Evolutionary conservation across 2,888 invertebrate genomes (phyloP).

Genomic region (Luperina testacea): DNA sequence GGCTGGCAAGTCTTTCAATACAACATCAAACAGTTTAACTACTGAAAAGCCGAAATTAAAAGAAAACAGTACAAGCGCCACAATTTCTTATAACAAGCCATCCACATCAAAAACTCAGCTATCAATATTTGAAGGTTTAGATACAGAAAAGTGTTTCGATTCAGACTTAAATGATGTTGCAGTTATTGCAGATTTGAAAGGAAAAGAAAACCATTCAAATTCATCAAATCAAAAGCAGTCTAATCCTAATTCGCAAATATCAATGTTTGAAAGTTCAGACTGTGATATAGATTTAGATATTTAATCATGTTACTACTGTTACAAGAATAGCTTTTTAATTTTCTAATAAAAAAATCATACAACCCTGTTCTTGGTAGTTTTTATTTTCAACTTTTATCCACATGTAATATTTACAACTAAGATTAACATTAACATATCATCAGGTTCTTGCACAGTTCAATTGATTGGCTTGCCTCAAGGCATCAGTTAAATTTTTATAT

Average conservation of each 20-base stretch:
- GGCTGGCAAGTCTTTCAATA: conserved; percentile 35
- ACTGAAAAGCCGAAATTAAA: conserved; percentile 12
- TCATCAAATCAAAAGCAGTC: conserved; percentile 63
- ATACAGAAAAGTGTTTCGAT: conserved; percentile 17
- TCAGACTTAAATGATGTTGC: conserved; percentile 38
- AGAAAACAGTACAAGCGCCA: conserved; percentile 4
- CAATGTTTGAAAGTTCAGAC: conserved; percentile 88
- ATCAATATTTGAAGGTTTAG: conserved; percentile 50
- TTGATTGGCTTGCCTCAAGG: not conserved
- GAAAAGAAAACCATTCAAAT: conserved; percentile 62
- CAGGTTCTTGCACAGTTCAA: not conserved
- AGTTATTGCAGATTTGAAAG: conserved; percentile 60
- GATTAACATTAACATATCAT: not conserved
- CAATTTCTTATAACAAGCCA: conserved; percentile 15
- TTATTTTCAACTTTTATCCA: conserved; percentile 26
- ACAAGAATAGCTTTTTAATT: conserved; percentile 22
- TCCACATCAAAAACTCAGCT: conserved; percentile 47
- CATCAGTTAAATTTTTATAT: not conserved
- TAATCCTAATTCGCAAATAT: conserved; percentile 81
- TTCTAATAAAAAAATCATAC: conserved; percentile 53
- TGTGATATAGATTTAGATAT: conserved; percentile 89
- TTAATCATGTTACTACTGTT: conserved; percentile 73
- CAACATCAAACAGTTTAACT: conserved; percentile 7
- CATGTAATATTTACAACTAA: conserved; percentile 34
- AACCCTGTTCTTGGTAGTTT: conserved; percentile 14